Evolutionary conservation across 2,113 vertebrate species (phyloP).

Genomic region (Chinchilla lanigera): DNA sequence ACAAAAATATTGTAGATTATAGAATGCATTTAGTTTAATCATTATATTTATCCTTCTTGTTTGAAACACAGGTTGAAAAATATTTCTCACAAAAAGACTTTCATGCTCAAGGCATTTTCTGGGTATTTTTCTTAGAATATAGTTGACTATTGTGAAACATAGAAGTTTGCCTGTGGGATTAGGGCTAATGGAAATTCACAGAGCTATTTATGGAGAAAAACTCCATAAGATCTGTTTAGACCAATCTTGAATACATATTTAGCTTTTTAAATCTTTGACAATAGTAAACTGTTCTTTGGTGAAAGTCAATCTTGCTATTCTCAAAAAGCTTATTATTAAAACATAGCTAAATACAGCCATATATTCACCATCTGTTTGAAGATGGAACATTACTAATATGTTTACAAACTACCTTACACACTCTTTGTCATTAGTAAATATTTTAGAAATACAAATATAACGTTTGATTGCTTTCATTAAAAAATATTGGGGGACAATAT

Average conservation of each 20-base stretch:
- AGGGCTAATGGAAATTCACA: neutral
- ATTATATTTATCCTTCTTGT: neutral
- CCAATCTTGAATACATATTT: neutral
- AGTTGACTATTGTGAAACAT: neutral
- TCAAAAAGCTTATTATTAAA: conserved; percentile 58
- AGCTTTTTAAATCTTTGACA: conserved; percentile 35
- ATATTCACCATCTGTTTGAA: conserved; percentile 56
- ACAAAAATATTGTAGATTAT: neutral
- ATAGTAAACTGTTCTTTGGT: neutral
- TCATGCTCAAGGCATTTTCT: conserved; percentile 35
- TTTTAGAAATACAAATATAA: conserved; percentile 21
- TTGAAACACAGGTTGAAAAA: conserved; percentile 9
- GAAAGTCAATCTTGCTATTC: conserved; percentile 33
- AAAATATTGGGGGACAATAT: conserved; percentile 62
- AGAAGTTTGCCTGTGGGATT: neutral
- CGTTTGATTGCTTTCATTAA: conserved; percentile 46
- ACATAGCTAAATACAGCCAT: neutral
- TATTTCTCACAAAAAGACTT: neutral
- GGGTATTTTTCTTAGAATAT: conserved; percentile 23
- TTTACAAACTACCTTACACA: conserved; percentile 60
- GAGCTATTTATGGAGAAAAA: conserved; percentile 5
- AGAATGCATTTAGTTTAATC: neutral
- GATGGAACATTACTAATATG: neutral
- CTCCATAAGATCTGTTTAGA: neutral
- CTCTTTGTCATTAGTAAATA: neutral